Evolutionary conservation across 2,888 invertebrate genomes (phyloP).

Genomic region (Cryptocephalus primarius): DNA sequence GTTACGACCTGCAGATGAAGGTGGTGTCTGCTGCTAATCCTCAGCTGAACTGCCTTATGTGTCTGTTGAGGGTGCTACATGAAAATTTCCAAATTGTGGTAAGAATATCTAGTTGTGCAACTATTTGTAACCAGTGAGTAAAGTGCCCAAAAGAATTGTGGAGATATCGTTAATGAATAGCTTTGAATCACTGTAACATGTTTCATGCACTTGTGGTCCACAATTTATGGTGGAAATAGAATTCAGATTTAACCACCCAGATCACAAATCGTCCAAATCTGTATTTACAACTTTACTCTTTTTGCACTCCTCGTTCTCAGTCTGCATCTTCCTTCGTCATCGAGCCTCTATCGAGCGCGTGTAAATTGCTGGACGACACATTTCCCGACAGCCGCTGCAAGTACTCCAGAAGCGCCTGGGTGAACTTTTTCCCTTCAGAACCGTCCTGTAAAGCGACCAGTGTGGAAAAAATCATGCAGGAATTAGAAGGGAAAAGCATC

Average conservation of each 20-base stretch:
- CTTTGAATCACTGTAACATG: too few species aligned
- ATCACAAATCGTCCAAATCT: too few species aligned
- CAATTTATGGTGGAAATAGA: too few species aligned
- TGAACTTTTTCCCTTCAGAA: constrained; percentile 10
- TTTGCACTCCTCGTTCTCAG: too few species aligned
- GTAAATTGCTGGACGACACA: constrained; percentile 14
- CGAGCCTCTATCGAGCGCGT: constrained; percentile 12
- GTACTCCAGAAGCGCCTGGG: constrained; percentile 10
- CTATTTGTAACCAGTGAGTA: too few species aligned
- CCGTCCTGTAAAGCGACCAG: constrained; percentile 6
- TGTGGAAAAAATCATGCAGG: constrained; percentile 15
- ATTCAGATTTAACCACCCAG: too few species aligned
- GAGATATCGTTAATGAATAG: too few species aligned
- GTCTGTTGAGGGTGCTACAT: constrained; percentile 14
- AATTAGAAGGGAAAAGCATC: constrained; percentile 13
- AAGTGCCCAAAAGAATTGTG: too few species aligned
- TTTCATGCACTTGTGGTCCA: too few species aligned
- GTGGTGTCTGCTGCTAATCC: constrained; percentile 11
- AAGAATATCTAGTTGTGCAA: neutral
- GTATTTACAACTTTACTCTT: too few species aligned
- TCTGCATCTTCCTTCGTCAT: constrained; percentile 2
- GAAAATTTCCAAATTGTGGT: constrained; percentile 16
- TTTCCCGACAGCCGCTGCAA: constrained; percentile 7
- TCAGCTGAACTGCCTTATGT: constrained; percentile 12
- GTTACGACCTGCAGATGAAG: constrained; percentile 14